These are phyloP conservation scores for Micromussa lordhowensis DNA, from an alignment of 92 coral and sea anemone genomes.

Conservation along the genomic window DNA sequence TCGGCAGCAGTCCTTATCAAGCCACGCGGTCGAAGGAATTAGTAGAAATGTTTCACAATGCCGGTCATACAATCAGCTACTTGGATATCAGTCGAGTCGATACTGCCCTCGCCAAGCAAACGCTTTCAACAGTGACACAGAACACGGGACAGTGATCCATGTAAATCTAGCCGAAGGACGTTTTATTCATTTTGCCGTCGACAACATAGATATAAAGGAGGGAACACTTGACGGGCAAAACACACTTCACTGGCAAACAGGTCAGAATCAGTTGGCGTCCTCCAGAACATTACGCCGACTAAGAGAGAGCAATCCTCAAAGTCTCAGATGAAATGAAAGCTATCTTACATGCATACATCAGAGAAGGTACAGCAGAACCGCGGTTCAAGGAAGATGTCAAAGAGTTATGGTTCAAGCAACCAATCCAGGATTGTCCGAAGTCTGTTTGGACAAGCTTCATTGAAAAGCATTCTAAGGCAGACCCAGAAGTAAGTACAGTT, in stretches of 20 bases:
- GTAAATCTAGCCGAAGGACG: slow-evolving; percentile 43
- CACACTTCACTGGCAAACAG: slow-evolving; percentile 66
- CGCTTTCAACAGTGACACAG: slow-evolving; percentile 40
- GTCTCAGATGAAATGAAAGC: slow-evolving; percentile 24
- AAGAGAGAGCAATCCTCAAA: slow-evolving; percentile 18
- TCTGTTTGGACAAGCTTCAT: background rate
- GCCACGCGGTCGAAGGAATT: slow-evolving; percentile 57
- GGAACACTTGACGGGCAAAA: slow-evolving; percentile 17
- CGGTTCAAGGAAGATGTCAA: no score
- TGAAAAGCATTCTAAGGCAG: background rate
- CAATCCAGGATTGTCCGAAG: no score
- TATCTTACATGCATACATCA: no score
- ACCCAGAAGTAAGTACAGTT: slow-evolving; percentile 49
- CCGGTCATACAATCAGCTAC: slow-evolving; percentile 12
- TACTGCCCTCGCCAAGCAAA: slow-evolving; percentile 53
- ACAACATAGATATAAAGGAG: slow-evolving; percentile 56
- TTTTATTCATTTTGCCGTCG: slow-evolving; percentile 44
- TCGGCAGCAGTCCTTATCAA: slow-evolving; percentile 48
- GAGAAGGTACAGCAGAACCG: no score
- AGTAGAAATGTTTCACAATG: slow-evolving; percentile 52
- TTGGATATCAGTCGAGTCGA: slow-evolving; percentile 26
- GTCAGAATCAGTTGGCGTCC: slow-evolving; percentile 41
- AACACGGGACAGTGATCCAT: slow-evolving; percentile 46
- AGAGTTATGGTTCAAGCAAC: no score
- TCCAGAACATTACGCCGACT: slow-evolving; percentile 20